Evolutionary conservation across 2,113 vertebrate species (phyloP), one percentile per base, ranked within the genome.

Genomic region (Thunnus maccoyii): DNA sequence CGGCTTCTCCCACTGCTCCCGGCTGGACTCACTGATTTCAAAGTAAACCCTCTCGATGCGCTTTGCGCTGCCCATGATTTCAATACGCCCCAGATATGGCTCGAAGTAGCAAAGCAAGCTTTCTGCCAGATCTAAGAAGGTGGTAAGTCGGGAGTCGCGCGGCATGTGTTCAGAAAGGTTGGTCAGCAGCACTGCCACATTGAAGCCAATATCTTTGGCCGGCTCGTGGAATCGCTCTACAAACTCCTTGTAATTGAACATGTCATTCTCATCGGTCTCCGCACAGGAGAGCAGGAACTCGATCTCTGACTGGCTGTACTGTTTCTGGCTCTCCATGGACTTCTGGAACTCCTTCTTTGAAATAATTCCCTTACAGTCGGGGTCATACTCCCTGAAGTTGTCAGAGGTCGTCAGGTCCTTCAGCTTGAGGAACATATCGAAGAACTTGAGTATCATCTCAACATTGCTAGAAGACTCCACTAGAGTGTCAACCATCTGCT

Each of bases 371-470:
- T 99, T 99, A 58, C 89, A 94, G 58, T 99, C 98, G 0, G 97
- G 96, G 84, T 99, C 98, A 32, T 97, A 96, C 79, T 99, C 98
- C 91, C 93, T 97, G 94, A 99, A 99, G 91, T 96, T 96, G 61
- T 99, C 98, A 15, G 98, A 99, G 67, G 95, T 97, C 3, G 98
- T 99, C 89, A 99, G 94, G 88, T 99, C 97, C 94, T 99, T 99
- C 87, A 99, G 92, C 88, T 99, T 99, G 78, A 99, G 96, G 94
- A 99, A 99, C 98, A 99, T 99, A 78, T 99, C 97, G 58, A 99
- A 99, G 94, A 99, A 99, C 88, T 99, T 99, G 74, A 99, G 95
- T 92, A 99, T 99, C 97, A 99, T 98, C 94, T 99, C 98, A 70
- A 99, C 97, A 16, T 99, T 99, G 93, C 94, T 97, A 14, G 98